Evolutionary conservation across 2,888 invertebrate genomes (phyloP), one percentile per base, ranked within the genome.

Genomic region (Cheiracanthium punctorium): DNA sequence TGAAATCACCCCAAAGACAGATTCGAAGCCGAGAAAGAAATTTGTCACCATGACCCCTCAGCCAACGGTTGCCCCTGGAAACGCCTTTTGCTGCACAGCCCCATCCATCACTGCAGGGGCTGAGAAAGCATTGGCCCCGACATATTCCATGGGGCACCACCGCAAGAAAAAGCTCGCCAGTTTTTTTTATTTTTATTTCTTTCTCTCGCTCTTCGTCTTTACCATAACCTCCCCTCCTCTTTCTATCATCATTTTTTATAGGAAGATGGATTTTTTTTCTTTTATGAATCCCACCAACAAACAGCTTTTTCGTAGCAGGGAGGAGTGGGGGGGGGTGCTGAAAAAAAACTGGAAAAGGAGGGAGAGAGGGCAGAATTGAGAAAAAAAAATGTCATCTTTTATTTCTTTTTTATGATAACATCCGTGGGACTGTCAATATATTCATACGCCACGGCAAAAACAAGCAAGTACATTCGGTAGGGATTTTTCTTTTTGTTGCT

Each of bases 31-130:
- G 77, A 74, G 69, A 85, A 84, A 85, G 84, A 85, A 85, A 85
- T 84, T 84, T 84, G 84, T 85, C 84, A 85, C 73, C 82, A 69
- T 84, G 82, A 84, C 82, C 82, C 82, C 82, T 33, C 72, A 70
- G 37, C 64, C 82, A 71, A 41, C 32, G 82, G 82, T 82, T 77
- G 82, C 82, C 84, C 84, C 48, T 73, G 79, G 33, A 64, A 72
- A 77, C 77, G 77, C 82, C 72, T 73, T 73, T 77, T 29, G 48
- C 12, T 28, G 32, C 52, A 37, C 65, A 32, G 65, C 82, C 84
- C 79, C 33, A 79, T 79, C 84, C 69, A 79, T 79, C 79, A 84
- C 20, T 33, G 72, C 72, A 73, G 69, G 52, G 77, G 52, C 82
- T 85, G 84, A 33, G 77, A 65, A 73, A 79, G 52, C 72, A 33